Evolutionary conservation across 1,140 invertebrate genomes (phyloP), one percentile per base, ranked within the genome.

Genomic region (Plectrocnemia conspersa): DNA sequence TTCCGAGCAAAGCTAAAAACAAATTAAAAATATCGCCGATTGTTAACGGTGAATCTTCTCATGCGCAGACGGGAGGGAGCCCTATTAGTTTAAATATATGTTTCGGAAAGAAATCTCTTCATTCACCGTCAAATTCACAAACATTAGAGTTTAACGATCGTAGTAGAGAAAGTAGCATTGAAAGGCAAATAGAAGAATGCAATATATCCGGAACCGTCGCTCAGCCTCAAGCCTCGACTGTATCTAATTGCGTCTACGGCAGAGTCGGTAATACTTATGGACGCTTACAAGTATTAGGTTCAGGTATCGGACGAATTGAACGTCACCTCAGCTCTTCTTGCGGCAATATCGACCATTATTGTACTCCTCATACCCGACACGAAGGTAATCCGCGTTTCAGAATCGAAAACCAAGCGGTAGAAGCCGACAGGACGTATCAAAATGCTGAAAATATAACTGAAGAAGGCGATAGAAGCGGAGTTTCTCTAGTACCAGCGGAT

Each of bases 261-360:
- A 52, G 69, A 24, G 65, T 72, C 25, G 65, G 72, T 9, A 76
- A 77, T 41, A 68, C 77, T 6, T 79, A 79, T 49, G 77, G 77
- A 9, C 66, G 77, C 2, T 69, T 79, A 13, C 73, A 78, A 63
- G 73, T 79, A 0, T 61, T 77, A 44, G 75, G 76, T 0, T 76
- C 77, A 54, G 77, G 77, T 13, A 77, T 79, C 19, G 78, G 78
- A 4, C 67, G 78, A 25, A 79, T 80, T 36, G 77, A 79, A 55
- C 66, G 77, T 0, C 77, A 79, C 61, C 63, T 79, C 19, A 78
- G 76, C 27, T 76, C 73, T 0, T 79, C 77, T 1, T 80, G 77
- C 24, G 77, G 77, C 47, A 77, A 77, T 56, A 78, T 78, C 25
- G 78, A 79, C 62, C 76, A 79, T 58, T 73, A 70, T 40, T 72